These are phyloP conservation scores for Pseudomyrmex dendroicus DNA, from an alignment of 1,140 invertebrate species.

Conservation along the genomic window DNA sequence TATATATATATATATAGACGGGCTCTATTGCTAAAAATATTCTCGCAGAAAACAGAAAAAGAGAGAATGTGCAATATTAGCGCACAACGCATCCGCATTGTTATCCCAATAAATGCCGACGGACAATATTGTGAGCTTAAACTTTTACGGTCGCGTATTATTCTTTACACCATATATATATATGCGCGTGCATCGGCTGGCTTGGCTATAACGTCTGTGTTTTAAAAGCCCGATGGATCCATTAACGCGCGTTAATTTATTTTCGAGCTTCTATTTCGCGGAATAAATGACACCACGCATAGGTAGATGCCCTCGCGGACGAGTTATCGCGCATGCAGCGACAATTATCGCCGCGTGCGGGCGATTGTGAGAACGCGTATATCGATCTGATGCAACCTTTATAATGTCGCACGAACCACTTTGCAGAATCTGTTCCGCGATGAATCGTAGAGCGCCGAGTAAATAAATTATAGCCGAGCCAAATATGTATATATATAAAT, in stretches of 20 bases:
- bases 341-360: constrained; percentile 60
- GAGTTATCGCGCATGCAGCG: constrained; percentile 60
- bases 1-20: too few relatives aligned
- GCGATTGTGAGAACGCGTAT: constrained; percentile 64
- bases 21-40: constrained; percentile 30
- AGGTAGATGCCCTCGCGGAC: constrained; percentile 8
- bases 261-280: constrained; percentile 39
- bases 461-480: constrained; percentile 61
- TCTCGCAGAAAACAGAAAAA: background rate
- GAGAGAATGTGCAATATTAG: background rate
- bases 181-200: constrained; percentile 14
- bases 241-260: constrained; percentile 55
- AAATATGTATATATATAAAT: constrained; percentile 23
- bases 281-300: constrained; percentile 32
- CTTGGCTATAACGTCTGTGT: constrained; percentile 28
- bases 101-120: constrained; percentile 32
- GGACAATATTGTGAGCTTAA: constrained; percentile 39
- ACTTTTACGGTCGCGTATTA: constrained; percentile 10
- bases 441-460: constrained; percentile 22
- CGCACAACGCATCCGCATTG: constrained; percentile 15
- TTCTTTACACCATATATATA: constrained; percentile 8
- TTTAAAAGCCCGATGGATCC: constrained; percentile 50
- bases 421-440: constrained; percentile 51
- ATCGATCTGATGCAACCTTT: constrained; percentile 67
- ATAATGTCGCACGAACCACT: constrained; percentile 51